phyloP scores from a whole-genome alignment of 2,797 vertebrate species.

The Semotilus atromaculatus region DNA sequence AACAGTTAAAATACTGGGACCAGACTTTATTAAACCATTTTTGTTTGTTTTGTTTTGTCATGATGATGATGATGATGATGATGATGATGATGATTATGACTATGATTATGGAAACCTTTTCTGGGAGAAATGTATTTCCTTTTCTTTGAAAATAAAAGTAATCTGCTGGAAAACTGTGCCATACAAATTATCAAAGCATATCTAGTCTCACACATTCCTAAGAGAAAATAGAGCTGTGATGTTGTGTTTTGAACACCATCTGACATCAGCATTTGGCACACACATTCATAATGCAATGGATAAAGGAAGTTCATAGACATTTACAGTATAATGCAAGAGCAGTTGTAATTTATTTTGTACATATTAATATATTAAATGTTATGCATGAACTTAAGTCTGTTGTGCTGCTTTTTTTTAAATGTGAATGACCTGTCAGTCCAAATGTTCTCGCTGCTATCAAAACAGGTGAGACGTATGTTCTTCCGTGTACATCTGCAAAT shows the following conservation, averaged over 20 bases:
- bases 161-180: conserved; percentile 40
- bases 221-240: conserved; percentile 35
- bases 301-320: conserved; percentile 42
- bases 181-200: conserved; percentile 40
- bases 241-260: conserved; percentile 46
- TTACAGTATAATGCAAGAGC: conserved; percentile 47
- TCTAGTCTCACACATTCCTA: conserved; percentile 49
- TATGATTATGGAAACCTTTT: background rate
- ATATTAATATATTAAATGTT: conserved; percentile 54
- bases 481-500: conserved; percentile 59
- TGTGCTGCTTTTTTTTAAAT: conserved; percentile 58
- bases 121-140: background rate
- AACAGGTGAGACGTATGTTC: conserved; percentile 29
- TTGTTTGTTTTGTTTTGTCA: background rate
- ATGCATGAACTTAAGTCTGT: conserved; percentile 61
- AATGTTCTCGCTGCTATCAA: conserved; percentile 43
- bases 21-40: background rate
- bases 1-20: background rate
- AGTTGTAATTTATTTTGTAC: conserved; percentile 62
- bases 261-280: conserved; percentile 44
- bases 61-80: background rate
- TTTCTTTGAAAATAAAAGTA: conserved; percentile 6
- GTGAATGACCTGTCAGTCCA: conserved; percentile 31
- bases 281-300: conserved; percentile 34
- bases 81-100: too few relatives aligned